Evolutionary conservation across 2,797 vertebrate species (phyloP).

Genomic region (Cichlasoma orientale): DNA sequence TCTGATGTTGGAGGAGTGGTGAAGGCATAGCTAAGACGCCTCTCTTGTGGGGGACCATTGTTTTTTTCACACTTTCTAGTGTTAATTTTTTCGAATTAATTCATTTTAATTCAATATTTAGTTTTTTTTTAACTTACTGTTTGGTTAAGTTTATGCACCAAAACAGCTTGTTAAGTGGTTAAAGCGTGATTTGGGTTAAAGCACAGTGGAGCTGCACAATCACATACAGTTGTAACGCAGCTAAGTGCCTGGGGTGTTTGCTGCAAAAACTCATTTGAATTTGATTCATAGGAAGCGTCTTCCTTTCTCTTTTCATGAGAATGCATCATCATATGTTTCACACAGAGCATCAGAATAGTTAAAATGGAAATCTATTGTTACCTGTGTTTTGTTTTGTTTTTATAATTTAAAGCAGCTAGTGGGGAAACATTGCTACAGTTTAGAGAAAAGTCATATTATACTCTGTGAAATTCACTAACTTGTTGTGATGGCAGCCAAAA

Average conservation of each 20-base stretch:
- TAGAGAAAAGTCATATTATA: too few relatives aligned
- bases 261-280: neutral
- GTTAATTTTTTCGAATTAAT: neutral
- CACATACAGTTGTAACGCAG: too few relatives aligned
- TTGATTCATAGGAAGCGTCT: neutral
- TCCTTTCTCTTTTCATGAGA: neutral
- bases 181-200: too few relatives aligned
- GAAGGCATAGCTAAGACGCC: neutral
- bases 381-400: too few relatives aligned
- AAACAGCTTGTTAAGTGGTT: neutral
- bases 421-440: too few relatives aligned
- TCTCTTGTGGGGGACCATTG: neutral
- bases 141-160: neutral
- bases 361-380: neutral
- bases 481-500: neutral
- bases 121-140: neutral
- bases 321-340: neutral
- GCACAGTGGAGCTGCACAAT: too few relatives aligned
- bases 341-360: neutral
- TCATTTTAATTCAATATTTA: neutral
- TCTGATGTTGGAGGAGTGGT: neutral
- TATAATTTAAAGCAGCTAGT: too few relatives aligned
- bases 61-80: neutral
- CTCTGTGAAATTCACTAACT: neutral
- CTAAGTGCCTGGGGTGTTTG: too few relatives aligned